phyloP scores from a whole-genome alignment of 1,140 invertebrate genomes.

The Kradibia gibbosae region DNA sequence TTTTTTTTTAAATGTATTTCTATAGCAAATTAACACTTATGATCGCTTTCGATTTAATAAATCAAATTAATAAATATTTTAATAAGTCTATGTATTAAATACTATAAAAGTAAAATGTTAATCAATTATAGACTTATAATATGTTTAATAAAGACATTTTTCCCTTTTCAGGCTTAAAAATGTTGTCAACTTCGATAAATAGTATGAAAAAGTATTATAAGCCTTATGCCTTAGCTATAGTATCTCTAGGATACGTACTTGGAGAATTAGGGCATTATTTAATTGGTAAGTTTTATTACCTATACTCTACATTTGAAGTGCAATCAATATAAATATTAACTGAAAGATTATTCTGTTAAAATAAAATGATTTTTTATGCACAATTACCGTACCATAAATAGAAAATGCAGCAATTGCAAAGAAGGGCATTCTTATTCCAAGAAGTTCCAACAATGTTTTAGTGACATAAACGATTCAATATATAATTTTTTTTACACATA shows the following conservation, averaged over 20 bases:
- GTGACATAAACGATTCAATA: no score
- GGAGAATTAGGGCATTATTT: conserved; percentile 90
- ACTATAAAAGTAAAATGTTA: background rate
- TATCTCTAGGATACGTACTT: conserved; percentile 86
- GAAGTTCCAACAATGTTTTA: background rate
- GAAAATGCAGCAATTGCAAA: no score
- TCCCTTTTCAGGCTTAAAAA: conserved; percentile 56
- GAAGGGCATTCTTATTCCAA: background rate
- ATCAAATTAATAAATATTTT: background rate
- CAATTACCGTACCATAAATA: no score
- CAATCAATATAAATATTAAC: no score
- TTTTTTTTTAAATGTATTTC: no score
- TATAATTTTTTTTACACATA: no score
- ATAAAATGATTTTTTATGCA: no score
- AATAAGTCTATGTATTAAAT: background rate
- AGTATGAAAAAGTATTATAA: conserved; percentile 82
- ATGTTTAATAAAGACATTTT: background rate
- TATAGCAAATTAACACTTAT: no score
- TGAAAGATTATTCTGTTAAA: no score
- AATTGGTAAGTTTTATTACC: conserved; percentile 79
- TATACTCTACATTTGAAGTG: no score
- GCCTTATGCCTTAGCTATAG: conserved; percentile 82
- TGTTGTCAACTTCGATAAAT: conserved; percentile 69
- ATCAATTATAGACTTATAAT: background rate
- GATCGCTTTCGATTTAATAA: no score